Evolutionary conservation across 2,797 vertebrate species (phyloP).

Genomic region (Gymnoscopelus braueri): DNA sequence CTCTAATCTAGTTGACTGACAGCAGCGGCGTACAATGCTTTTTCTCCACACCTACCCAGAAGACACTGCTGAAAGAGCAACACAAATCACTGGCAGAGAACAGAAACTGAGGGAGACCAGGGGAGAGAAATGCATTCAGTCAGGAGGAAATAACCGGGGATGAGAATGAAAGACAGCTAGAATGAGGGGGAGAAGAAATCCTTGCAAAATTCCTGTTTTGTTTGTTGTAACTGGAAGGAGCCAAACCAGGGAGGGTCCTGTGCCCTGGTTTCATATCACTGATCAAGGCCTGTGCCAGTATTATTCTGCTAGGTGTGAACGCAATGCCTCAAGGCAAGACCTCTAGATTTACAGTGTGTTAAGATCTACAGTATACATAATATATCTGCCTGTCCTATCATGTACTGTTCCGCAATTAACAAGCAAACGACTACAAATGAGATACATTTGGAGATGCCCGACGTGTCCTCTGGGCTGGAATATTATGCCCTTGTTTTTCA

Average conservation of each 20-base stretch:
- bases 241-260: constrained; percentile 34
- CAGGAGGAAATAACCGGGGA: constrained; percentile 64
- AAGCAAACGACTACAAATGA: constrained; percentile 18
- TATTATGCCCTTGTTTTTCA: constrained; percentile 7
- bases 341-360: constrained; percentile 21
- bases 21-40: constrained; percentile 71
- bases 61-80: constrained; percentile 67
- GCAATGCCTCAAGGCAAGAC: constrained; percentile 4
- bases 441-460: not conserved
- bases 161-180: constrained; percentile 65
- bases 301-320: constrained; percentile 40
- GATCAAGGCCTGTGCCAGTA: constrained; percentile 9
- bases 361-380: constrained; percentile 13
- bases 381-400: not conserved
- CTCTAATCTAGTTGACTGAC: constrained; percentile 78
- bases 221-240: constrained; percentile 45
- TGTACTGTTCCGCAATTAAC: not conserved
- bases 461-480: constrained; percentile 1
- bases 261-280: constrained; percentile 38
- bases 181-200: constrained; percentile 23
- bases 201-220: constrained; percentile 55
- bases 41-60: constrained; percentile 61
- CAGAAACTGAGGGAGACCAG: constrained; percentile 42
- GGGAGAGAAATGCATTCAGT: constrained; percentile 62
- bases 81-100: constrained; percentile 64